Base-by-base conservation (phyloP, 1,140 invertebrate genomes). In the Tribolium castaneum region DNA sequence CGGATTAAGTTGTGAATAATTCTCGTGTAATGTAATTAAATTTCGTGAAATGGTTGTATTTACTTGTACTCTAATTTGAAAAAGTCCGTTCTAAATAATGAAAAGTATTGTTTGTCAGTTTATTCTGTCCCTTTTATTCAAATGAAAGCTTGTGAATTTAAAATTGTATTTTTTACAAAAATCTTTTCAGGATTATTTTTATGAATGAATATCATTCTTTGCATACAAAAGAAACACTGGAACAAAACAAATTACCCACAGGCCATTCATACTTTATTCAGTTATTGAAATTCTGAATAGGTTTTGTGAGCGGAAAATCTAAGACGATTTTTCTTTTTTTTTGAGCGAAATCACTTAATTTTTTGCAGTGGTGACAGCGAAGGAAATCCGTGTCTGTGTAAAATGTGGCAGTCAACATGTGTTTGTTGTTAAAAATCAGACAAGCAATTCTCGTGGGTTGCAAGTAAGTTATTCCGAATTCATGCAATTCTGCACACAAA, bases 401-500 rank as follows among this genome's bases (percentile, higher is more conserved):
- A 30, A 30, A 45, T 10, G 9, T 45, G 39, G 54, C 54, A 30
- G 54, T 30, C 14, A 59, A 59, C 54, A 59, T 59, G 54, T 59
- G 54, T 59, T 52, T 59, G 54, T 59, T 59, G 19, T 59, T 19
- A 59, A 59, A 59, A 59, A 59, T 59, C 16, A 19, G 16, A 25
- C 16, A 59, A 59, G 54, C 54, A 59, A 59, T 59, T 12, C 54
- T 59, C 54, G 16, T 25, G 59, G 59, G 30, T 66, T 14, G 14
- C 14, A 66, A 35, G 25, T 66, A 66, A 34, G 59, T 66, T 30
- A 66, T 66, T 66, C 12, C 25, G 12, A 35, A 66, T 66, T 66
- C 59, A 66, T 66, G 59, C 59, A 66, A 66, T 66, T 66, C 59
- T 66, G 59, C 59, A 66, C 59, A 66, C 59, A 66, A 62, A 66